Percentiles rank a stretch among this genome's conserved stretches.
Evolutionary conservation across 2,888 invertebrate species (phyloP).

Genomic region (Phyto melanocephala): DNA sequence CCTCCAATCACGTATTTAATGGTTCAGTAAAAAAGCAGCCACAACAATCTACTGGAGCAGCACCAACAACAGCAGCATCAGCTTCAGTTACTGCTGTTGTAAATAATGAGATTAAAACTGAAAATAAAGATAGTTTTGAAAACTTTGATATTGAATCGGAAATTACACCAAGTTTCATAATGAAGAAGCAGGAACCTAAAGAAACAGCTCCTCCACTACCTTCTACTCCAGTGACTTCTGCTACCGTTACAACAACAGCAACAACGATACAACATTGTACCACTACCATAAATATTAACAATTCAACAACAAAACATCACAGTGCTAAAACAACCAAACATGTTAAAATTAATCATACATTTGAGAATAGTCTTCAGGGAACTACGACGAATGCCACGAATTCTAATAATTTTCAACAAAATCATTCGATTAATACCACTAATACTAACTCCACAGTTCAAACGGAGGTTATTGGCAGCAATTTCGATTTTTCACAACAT

Average conservation of each 20-base stretch:
- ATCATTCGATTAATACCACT: constrained; percentile 5
- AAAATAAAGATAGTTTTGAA: constrained; percentile 68
- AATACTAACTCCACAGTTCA: constrained; percentile 3
- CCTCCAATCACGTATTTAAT: constrained; percentile 40
- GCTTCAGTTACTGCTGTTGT: not conserved
- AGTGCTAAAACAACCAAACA: constrained; percentile 61
- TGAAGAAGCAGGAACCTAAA: constrained; percentile 77
- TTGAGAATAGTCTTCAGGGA: constrained; percentile 21
- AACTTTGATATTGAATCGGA: constrained; percentile 79
- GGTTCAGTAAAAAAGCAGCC: constrained; percentile 45
- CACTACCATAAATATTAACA: not conserved
- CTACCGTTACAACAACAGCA: constrained; percentile 53
- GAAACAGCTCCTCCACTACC: constrained; percentile 43
- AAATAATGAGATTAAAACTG: constrained; percentile 46
- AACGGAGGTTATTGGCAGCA: constrained; percentile 38
- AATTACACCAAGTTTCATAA: constrained; percentile 78
- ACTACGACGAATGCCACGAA: not conserved
- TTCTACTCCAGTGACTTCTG: constrained; percentile 35
- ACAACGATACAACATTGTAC: constrained; percentile 56
- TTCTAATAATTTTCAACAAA: constrained; percentile 27
- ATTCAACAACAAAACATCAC: constrained; percentile 25
- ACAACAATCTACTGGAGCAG: not conserved
- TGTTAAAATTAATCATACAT: constrained; percentile 44
- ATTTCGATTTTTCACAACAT: constrained; percentile 60
- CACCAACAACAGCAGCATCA: not conserved